Conservation (phyloP, 1,140 invertebrate genomes). For the Proales similis region DNA sequence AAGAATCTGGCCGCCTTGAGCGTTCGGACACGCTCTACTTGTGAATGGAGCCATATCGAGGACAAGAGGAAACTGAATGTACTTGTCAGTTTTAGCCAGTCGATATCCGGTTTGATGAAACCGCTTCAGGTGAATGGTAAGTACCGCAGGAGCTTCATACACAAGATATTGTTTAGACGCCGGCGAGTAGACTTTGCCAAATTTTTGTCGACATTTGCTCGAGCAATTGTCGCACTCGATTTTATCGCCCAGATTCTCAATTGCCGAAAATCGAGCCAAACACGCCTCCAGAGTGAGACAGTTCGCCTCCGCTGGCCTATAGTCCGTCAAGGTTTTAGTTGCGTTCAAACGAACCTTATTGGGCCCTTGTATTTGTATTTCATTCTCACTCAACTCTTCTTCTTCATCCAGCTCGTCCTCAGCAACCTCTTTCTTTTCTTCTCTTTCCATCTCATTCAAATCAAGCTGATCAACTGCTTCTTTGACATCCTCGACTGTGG, state of each 20-base stretch:
- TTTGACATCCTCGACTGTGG: not conserved
- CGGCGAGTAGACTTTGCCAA: slow-evolving; percentile 69
- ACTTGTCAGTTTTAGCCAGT: slow-evolving; percentile 70
- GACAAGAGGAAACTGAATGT: slow-evolving; percentile 75
- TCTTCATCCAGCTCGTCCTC: slow-evolving; percentile 38
- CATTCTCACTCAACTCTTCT: slow-evolving; percentile 43
- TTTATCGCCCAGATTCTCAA: slow-evolving; percentile 82
- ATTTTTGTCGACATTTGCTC: too few species aligned
- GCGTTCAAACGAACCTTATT: too few species aligned
- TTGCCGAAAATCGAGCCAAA: slow-evolving; percentile 78
- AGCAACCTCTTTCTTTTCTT: slow-evolving; percentile 14
- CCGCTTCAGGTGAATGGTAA: slow-evolving; percentile 88
- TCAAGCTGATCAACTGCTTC: not conserved
- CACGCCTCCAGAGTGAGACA: slow-evolving; percentile 71
- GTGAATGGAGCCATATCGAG: slow-evolving; percentile 85
- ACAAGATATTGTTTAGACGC: slow-evolving; percentile 85
- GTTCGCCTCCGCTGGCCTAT: slow-evolving; percentile 65
- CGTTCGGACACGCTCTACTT: slow-evolving; percentile 63
- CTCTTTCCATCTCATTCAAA: slow-evolving; percentile 29
- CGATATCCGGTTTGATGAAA: slow-evolving; percentile 57
- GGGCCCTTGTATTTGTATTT: too few species aligned
- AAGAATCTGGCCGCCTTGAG: slow-evolving; percentile 58
- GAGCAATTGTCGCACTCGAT: slow-evolving; percentile 77
- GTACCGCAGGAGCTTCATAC: slow-evolving; percentile 75
- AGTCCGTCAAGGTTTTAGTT: slow-evolving; percentile 45